Percentiles rank a stretch among this genome's conserved stretches.
Evolutionary conservation across 2,888 invertebrate genomes (phyloP).

Genomic region (Drosophila niveifrons): DNA sequence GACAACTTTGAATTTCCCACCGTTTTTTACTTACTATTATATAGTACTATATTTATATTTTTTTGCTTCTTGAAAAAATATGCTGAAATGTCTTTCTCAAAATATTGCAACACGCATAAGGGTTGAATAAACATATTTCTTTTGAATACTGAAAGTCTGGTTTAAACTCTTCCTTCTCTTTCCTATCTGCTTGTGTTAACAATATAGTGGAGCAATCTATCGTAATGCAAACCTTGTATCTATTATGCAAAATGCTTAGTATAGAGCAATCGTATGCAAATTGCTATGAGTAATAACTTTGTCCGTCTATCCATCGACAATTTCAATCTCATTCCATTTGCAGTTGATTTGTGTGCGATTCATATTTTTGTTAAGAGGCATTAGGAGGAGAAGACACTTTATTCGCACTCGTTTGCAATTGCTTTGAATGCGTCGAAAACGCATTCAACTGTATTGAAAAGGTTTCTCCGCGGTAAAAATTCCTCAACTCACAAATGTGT

Average conservation of each 20-base stretch:
- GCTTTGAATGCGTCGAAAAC: slow-evolving; percentile 14
- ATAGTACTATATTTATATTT: too few species aligned
- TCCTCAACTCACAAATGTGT: slow-evolving; percentile 26
- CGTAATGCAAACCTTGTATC: background rate
- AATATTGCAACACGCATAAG: too few species aligned
- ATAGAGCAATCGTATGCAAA: background rate
- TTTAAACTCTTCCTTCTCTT: too few species aligned
- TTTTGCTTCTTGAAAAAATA: too few species aligned
- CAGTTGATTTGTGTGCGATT: slow-evolving; percentile 7
- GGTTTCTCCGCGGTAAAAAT: background rate
- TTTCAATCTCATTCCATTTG: background rate
- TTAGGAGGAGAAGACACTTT: background rate
- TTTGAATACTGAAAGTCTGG: too few species aligned
- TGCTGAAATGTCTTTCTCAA: too few species aligned
- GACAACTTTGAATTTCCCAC: too few species aligned
- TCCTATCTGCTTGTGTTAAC: too few species aligned
- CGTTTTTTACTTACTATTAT: too few species aligned
- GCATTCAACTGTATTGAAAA: slow-evolving; percentile 20
- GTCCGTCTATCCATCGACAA: background rate
- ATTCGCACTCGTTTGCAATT: background rate
- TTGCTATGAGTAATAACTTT: background rate
- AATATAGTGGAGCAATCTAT: too few species aligned
- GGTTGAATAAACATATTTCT: too few species aligned
- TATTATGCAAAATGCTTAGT: background rate
- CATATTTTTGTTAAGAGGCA: slow-evolving; percentile 1